Percentiles rank a stretch among this genome's conserved stretches.
Conservation (phyloP, 2,797 vertebrate genomes). For the Sebastes baramenuke region DNA sequence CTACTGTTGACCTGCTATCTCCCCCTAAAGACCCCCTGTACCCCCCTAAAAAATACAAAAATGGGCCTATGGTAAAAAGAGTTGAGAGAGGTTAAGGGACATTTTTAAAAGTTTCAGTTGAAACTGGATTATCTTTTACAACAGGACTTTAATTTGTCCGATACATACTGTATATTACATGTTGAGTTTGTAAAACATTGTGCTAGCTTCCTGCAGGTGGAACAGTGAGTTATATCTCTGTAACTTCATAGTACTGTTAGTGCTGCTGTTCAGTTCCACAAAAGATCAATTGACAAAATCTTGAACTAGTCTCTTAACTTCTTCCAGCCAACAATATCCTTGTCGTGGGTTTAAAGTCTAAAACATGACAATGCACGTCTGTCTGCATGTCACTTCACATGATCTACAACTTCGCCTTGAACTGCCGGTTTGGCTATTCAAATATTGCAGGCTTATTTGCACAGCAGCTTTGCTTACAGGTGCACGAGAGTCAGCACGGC, state of each 20-base stretch:
- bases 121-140: background rate
- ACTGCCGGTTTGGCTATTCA: conserved; percentile 68
- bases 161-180: background rate
- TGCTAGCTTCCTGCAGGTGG: background rate
- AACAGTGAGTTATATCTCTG: background rate
- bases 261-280: background rate
- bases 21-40: no score
- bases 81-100: background rate
- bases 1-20: no score
- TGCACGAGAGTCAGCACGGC: background rate
- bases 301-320: background rate
- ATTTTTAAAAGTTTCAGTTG: background rate
- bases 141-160: background rate
- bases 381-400: background rate
- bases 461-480: conserved; percentile 63
- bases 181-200: background rate
- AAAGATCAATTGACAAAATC: background rate
- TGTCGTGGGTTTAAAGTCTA: background rate
- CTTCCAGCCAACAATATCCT: background rate
- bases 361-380: background rate
- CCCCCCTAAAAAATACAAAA: no score
- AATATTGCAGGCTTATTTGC: conserved; percentile 70
- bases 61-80: no score
- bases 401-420: background rate
- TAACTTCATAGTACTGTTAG: background rate